phyloP scores from a whole-genome alignment of 2,113 vertebrate species.

The Lethenteron camtschaticum region DNA sequence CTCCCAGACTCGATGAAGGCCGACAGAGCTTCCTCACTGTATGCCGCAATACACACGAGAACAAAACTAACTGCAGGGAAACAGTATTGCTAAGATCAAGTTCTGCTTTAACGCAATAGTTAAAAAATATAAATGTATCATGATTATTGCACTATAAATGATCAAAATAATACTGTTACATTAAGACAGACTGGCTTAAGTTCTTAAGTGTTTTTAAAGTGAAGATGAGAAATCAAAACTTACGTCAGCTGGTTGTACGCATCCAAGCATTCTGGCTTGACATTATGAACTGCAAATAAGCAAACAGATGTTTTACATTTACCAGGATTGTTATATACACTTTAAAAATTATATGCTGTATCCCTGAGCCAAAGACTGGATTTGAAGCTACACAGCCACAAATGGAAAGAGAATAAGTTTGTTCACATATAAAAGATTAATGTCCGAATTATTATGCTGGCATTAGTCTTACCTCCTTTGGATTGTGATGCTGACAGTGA shows the following conservation, averaged over 20 bases:
- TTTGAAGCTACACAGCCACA: too few species aligned
- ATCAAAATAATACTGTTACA: background rate
- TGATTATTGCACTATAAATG: background rate
- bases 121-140: background rate
- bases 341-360: too few species aligned
- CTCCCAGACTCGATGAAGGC: background rate
- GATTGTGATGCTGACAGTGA: too few species aligned
- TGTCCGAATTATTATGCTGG: too few species aligned
- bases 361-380: too few species aligned
- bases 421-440: too few species aligned
- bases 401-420: too few species aligned
- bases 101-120: background rate
- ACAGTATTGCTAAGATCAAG: background rate
- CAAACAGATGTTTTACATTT: background rate
- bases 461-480: too few species aligned
- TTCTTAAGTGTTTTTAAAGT: too few species aligned
- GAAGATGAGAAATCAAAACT: background rate
- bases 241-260: slow-evolving; percentile 1
- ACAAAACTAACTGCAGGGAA: background rate
- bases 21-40: background rate
- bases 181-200: too few species aligned
- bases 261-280: slow-evolving; percentile 5
- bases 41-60: background rate
- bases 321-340: too few species aligned
- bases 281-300: slow-evolving; percentile 5